Base-by-base conservation (phyloP, 2,888 invertebrate genomes). In the Hirtodrosophila confusa region DNA sequence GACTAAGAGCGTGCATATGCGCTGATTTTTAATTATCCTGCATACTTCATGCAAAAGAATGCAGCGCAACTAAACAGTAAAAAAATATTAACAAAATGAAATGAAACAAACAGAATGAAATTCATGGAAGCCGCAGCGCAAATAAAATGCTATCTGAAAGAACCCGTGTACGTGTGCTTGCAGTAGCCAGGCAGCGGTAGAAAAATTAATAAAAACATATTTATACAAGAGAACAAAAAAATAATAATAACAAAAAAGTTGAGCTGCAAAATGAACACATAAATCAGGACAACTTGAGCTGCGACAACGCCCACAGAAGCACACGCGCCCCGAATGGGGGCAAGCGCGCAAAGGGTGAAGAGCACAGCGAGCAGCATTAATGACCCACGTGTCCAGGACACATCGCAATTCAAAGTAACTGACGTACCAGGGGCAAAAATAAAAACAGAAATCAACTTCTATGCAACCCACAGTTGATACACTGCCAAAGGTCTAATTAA, bases 11-110 rank as follows among this genome's bases (percentile, higher is more conserved):
- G 17, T 17, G 17, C 17, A 17, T 55, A 29, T 63, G 78, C 47
- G 44, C 49, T 66, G 57, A 55, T 50, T 80, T 78, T 77, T 75
- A 78, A 75, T 82, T 66, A 82, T 70, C 45, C 57, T 33, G 60
- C 35, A 51, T 54, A 50, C 53, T 35, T 5, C 61, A n/a, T 10
- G 48, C 11, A 39, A 45, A 58, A 33, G 39, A 62, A 43, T 44
- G 5, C 36, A 44, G 53, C 31, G 40, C 29, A 50, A 35, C 35
- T 37, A 10, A 27, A 11, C 17, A 10, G 17, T 17, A 17, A 17
- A 17, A 17, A 17, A 17, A 2, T 17, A 17, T 17, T 17, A 27
- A 27, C 3, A 11, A 29, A 35, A 24, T 5, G 12, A 7, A 33
- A 33, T 12, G 3, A 48, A 33, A 31, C 7, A 33, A 41, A 27